Conservation (phyloP, 2,113 vertebrate genomes). For the Urocynchramus pylzowi region DNA sequence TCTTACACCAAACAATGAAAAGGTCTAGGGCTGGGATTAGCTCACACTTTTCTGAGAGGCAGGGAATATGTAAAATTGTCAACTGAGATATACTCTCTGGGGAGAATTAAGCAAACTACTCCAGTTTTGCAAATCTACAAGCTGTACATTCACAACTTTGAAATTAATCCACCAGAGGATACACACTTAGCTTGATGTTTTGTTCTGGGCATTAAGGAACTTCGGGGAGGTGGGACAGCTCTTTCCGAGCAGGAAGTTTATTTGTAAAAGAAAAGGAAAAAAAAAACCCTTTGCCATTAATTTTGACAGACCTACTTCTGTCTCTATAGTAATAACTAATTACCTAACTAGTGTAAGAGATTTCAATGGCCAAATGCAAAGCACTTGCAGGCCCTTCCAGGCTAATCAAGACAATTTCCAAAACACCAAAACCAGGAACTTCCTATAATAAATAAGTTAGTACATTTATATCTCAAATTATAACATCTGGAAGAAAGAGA, state of each 20-base stretch:
- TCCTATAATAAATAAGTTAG: conserved; percentile 69
- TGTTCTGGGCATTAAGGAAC: not conserved
- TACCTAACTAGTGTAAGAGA: not conserved
- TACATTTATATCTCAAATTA: conserved; percentile 64
- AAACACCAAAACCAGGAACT: conserved; percentile 62
- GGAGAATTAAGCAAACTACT: conserved; percentile 16
- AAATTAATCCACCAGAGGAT: not conserved
- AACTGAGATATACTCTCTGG: not conserved
- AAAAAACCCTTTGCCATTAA: not conserved
- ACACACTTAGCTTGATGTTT: not conserved
- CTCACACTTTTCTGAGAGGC: not conserved
- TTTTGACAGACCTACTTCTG: conserved; percentile 34
- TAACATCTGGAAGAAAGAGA: conserved; percentile 65
- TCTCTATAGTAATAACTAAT: conserved; percentile 51
- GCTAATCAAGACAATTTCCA: conserved; percentile 61
- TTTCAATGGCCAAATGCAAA: conserved; percentile 50
- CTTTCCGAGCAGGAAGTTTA: not conserved
- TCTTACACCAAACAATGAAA: not conserved
- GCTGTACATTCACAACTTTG: not conserved
- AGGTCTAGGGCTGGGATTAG: not conserved
- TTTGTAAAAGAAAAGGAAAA: not conserved
- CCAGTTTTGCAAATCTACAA: not conserved
- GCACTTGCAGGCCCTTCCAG: conserved; percentile 28
- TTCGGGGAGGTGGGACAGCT: not conserved
- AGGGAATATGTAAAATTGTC: not conserved